Evolutionary conservation across 2,113 vertebrate species (phyloP), one percentile per base, ranked within the genome.

Genomic region (Cebidichthys violaceus): DNA sequence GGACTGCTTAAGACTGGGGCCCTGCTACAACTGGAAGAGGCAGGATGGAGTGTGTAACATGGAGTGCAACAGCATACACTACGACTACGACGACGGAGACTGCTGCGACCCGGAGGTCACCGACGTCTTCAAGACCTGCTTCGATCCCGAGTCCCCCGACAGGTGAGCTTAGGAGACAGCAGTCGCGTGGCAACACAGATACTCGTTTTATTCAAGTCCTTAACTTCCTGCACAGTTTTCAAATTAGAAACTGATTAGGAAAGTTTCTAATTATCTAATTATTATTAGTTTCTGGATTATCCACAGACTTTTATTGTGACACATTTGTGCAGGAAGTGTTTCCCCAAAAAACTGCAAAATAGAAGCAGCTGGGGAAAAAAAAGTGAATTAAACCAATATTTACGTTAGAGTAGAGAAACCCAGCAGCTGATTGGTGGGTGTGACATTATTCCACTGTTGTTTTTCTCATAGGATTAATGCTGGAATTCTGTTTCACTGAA

Each of bases 51-150:
- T 97, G 69, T 99, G 98, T 66, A 95, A 99, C 64, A 86, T 87
- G 77, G 97, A 97, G 81, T 99, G 98, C 93, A 99, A 99, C 95
- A 97, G 96, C 70, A 96, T 98, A 90, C 76, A 96, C 84, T 96
- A 97, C 0, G 97, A 99, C 90, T 99, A 98, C 0, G 98, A 99
- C 0, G 98, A 99, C 0, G 98, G 98, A 0, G 98, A 99, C 93
- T 99, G 98, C 94, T 99, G 98, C 0, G 96, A 98, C 89, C 95
- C 96, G 0, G 94, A 91, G 17, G 92, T 93, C 78, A 94, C 97
- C 0, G 95, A 98, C 0, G 96, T 97, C 74, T 81, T 82, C 74
- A 97, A 93, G 95, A 99, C 97, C 69, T 99, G 98, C 93, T 99
- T 99, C 0, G 97, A 99, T 89, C 98, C 98, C 0, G 98, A 99